Base-by-base conservation (phyloP, 1,140 invertebrate species). In the Subanguina moxae region DNA sequence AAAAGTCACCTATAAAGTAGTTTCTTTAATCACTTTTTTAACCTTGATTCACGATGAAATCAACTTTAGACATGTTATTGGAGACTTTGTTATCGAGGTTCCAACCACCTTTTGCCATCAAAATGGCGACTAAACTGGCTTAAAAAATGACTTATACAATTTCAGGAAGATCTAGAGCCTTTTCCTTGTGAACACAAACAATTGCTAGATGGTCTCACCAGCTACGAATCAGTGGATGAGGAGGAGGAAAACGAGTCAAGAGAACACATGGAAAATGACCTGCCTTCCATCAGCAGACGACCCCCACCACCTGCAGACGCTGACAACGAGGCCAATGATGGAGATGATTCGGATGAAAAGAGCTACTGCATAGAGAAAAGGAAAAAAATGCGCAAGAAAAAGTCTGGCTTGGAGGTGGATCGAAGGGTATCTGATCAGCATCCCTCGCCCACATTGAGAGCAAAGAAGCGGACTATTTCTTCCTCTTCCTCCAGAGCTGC, bases 111-210 rank as follows among this genome's bases (percentile, higher is more conserved):
- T 38, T 38, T 38, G 3, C 32, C 11, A 38, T 5, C 11, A 11
- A 5, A 11, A 25, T 15, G 28, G n/a, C n/a, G n/a, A n/a, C n/a
- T n/a, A n/a, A n/a, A n/a, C n/a, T n/a, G n/a, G n/a, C n/a, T 64
- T 23, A 56, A 23, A 23, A 56, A 21, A 11, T 56, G 9, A 21
- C 23, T 28, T 65, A 32, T 15, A n/a, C n/a, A n/a, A n/a, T n/a
- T n/a, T n/a, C n/a, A 67, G 66, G 66, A 68, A 27, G 61, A 63
- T 52, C 30, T 68, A 8, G 66, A 64, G n/a, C 66, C 66, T 23
- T 68, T 68, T 27, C 62, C 66, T 27, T 61, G 57, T 27, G 66
- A 68, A 56, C 61, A 68, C 38, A 57, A 57, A 21, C 23, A 61
- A 28, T 42, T 68, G 45, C 42, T 68, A 28, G 66, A 68, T 52